Conservation (phyloP, 2,888 invertebrate genomes). For the Drosophila monieri region DNA sequence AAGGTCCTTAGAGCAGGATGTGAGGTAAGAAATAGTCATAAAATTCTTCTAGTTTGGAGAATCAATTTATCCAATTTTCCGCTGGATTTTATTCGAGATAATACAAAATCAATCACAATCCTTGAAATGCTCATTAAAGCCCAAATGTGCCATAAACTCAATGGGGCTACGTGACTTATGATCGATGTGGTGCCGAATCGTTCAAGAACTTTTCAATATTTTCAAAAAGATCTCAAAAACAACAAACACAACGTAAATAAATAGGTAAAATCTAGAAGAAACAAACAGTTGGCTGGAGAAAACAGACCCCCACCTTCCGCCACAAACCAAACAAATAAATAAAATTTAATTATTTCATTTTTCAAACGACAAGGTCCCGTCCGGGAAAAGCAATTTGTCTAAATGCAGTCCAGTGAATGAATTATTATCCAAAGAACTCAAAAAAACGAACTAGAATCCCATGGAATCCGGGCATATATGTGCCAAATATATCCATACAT, state of each 20-base stretch:
- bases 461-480: constrained; percentile 55
- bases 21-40: constrained; percentile 23
- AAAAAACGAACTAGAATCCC: constrained; percentile 22
- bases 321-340: constrained; percentile 3
- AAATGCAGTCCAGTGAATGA: constrained; percentile 36
- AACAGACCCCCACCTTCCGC: neutral
- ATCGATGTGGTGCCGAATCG: neutral
- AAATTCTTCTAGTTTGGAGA: neutral
- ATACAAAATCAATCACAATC: constrained; percentile 27
- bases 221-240: neutral
- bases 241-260: constrained; percentile 21
- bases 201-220: constrained; percentile 27
- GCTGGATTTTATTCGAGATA: constrained; percentile 10
- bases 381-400: constrained; percentile 36
- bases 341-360: constrained; percentile 13
- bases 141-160: constrained; percentile 29
- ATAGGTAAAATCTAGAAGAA: constrained; percentile 1
- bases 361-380: constrained; percentile 45
- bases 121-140: constrained; percentile 23
- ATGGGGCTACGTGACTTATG: constrained; percentile 30
- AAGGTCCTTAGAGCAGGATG: constrained; percentile 15
- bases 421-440: constrained; percentile 15
- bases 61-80: constrained; percentile 5
- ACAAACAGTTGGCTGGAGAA: neutral
- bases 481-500: constrained; percentile 20